Base-by-base conservation (phyloP, 35 echinoderm and acorn worm genomes). In the Patiria miniata region DNA sequence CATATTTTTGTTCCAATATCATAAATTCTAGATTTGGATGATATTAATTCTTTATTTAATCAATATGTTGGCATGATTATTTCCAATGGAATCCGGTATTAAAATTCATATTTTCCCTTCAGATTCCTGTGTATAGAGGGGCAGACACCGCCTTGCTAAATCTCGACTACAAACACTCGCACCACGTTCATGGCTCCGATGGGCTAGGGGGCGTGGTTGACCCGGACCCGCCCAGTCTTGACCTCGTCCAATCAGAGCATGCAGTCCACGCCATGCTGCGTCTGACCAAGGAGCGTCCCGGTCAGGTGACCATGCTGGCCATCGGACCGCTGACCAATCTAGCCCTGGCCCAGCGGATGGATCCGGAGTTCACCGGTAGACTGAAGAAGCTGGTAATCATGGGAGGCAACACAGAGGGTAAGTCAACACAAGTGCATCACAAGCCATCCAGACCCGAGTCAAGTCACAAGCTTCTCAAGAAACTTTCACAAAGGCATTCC, bases 261-360 rank as follows among this genome's bases (percentile, higher is more conserved):
- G 92, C 93, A 7, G 92, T 94, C n/a, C 39, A 80, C 52, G 96
- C 92, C 5, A 77, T 99, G 36, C 52, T 99, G 19, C 83, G 90
- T 19, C 50, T 94, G 82, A 86, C 80, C n/a, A 95, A 95, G 37
- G 96, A 99, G 77, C 57, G 17, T 9, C 92, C 89, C 7, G 96
- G 96, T 22, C 39, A 99, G 36, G 89, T 99, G 51, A 99, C 90
- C 34, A 79, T 99, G n/a, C 81, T 92, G 34, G 92, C 96, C 39
- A 95, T 99, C 32, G 96, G 96, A 65, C 96, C 96, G 22, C 83
- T 99, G 19, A 99, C 96, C 79, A 99, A 99, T 60, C 81, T 99
- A 19, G 90, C 86, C 38, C 61, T 99, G 1, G 96, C 96, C 36
- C 92, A 92, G 51, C 87, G 86, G 81, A 29, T 99, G 82, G 96